Base-by-base conservation (phyloP, 2,888 invertebrate genomes). In the Cyclophora albipunctata region DNA sequence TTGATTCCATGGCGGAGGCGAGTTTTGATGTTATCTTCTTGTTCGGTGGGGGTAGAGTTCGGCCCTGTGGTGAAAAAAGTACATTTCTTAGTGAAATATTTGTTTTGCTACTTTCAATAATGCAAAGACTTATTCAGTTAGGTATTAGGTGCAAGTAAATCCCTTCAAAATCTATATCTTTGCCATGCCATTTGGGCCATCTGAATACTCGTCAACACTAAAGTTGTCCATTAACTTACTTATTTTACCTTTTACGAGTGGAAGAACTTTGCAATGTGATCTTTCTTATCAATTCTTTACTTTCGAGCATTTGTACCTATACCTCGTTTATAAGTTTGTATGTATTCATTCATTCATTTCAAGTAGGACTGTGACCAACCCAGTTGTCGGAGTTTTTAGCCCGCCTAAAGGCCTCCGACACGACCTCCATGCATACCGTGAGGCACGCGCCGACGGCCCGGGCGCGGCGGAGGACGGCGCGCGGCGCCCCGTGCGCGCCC, bases 401-500 rank as follows among this genome's bases (percentile, higher is more conserved):
- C 20, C 20, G 20, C 20, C 20, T 20, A 20, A 20, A 20, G 20
- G 20, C 20, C 20, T 20, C 2, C 20, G 2, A 20, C 1, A 20
- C 2, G 20, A 20, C 20, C 20, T 1, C 20, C 20, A 20, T 20
- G 20, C 20, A 20, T 20, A 20, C 20, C 20, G 20, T 20, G 20
- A 20, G 1, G 20, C 20, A 1, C 20, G 20, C 20, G 20, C 20
- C 20, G 20, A 1, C 2, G 20, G 20, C 66, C 7, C 65, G 59
- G 0, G 92, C 92, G 45, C 94, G 77, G 3, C 80, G 63, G 2
- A 93, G 75, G 4, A 93, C 73, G 0, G 69, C 61, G 1, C 66
- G 57, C 7, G 89, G 81, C 4, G 94, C 72, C 0, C 93, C 94
- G 47, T 90, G 88, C 48, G 87, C 81, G 7, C 75, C 78, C 0